These are phyloP conservation scores for Nycticryphes semicollaris DNA, from an alignment of 2,113 vertebrate genomes.

Conservation along the genomic window DNA sequence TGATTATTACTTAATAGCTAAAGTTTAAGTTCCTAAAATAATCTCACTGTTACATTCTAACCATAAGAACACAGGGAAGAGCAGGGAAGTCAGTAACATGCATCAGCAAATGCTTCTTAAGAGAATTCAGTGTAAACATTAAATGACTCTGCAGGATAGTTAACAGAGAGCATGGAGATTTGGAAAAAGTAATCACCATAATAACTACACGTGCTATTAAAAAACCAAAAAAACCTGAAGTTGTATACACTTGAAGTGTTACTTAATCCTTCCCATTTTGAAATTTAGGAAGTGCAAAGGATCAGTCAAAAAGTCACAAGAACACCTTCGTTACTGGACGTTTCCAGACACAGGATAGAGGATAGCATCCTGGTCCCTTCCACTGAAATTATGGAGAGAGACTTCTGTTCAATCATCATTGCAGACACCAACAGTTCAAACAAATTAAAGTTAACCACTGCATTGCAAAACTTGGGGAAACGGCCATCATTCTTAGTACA, in stretches of 20 bases:
- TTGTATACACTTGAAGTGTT: fast-evolving
- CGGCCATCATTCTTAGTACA: background rate
- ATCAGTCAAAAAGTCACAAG: background rate
- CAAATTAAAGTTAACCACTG: background rate
- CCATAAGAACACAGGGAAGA: background rate
- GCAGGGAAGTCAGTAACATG: background rate
- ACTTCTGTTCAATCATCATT: background rate
- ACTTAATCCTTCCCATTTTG: background rate
- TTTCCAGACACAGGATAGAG: background rate
- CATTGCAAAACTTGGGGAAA: background rate
- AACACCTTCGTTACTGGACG: background rate
- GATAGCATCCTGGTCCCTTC: background rate
- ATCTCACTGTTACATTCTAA: background rate
- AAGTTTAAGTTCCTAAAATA: background rate
- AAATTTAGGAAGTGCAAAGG: background rate
- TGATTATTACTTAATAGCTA: background rate
- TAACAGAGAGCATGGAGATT: background rate
- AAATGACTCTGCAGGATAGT: background rate
- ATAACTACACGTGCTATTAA: background rate
- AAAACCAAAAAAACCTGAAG: background rate
- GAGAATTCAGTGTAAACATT: background rate
- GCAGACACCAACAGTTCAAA: background rate
- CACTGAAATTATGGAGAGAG: background rate
- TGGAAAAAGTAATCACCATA: background rate
- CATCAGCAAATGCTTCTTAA: background rate